Conservation (phyloP, 1,140 invertebrate genomes). For the Drosophila seguyi region DNA sequence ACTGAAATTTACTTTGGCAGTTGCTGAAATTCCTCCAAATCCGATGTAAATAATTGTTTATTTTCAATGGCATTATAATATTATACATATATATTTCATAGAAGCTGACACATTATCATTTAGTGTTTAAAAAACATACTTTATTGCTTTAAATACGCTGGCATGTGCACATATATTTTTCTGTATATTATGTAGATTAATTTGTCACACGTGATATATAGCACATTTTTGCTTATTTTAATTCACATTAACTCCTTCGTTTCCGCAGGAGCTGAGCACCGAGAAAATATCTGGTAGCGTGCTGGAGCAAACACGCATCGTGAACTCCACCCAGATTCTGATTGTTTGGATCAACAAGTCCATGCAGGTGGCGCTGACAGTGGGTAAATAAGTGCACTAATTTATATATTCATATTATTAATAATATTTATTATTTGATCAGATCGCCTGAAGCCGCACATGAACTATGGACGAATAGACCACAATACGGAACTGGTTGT, state of each 20-base stretch:
- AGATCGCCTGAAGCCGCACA: constrained; percentile 80
- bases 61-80: background rate
- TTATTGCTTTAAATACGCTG: background rate
- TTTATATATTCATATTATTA: background rate
- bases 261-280: constrained; percentile 85
- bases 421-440: background rate
- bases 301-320: constrained; percentile 86
- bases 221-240: background rate
- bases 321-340: constrained; percentile 85
- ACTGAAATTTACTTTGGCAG: too few relatives aligned
- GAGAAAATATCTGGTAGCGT: constrained; percentile 86
- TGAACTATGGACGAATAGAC: constrained; percentile 77
- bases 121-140: background rate
- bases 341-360: constrained; percentile 86
- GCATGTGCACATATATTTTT: background rate
- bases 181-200: background rate
- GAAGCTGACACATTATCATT: background rate
- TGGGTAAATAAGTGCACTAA: constrained; percentile 81
- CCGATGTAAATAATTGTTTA: background rate
- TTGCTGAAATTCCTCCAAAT: background rate
- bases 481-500: constrained; percentile 81
- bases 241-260: background rate
- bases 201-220: background rate
- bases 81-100: too few relatives aligned
- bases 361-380: constrained; percentile 85